Percentiles rank a stretch among this genome's conserved stretches.
These are phyloP conservation scores for Grantiella picta DNA, from an alignment of 2,113 vertebrate species.

Conservation along the genomic window DNA sequence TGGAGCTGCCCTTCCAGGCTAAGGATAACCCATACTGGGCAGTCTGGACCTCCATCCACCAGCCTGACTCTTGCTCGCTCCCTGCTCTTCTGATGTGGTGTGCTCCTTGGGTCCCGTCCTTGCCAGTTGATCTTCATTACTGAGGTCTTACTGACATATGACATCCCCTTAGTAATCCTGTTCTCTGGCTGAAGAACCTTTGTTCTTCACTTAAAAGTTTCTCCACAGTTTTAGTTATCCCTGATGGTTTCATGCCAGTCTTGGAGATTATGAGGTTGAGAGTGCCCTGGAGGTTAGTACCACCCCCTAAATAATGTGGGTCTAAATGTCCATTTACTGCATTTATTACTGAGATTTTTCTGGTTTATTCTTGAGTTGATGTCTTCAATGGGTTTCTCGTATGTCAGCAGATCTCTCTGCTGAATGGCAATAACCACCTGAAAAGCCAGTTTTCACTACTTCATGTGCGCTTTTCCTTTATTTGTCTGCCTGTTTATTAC, in stretches of 20 bases:
- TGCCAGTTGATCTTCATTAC: neutral
- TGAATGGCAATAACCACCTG: neutral
- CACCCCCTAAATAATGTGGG: neutral
- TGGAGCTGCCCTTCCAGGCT: neutral
- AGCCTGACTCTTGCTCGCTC: fast-evolving
- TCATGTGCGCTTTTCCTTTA: neutral
- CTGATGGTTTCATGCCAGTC: neutral
- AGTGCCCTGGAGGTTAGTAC: neutral
- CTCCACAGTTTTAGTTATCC: neutral
- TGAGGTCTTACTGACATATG: neutral
- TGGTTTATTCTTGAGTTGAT: neutral
- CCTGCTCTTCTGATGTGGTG: neutral
- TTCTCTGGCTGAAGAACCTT: neutral
- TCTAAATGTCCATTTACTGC: neutral
- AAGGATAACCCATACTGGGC: neutral
- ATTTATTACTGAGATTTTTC: neutral
- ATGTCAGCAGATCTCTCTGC: neutral
- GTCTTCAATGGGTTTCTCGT: neutral
- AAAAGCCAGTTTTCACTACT: neutral
- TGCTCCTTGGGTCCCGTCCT: neutral
- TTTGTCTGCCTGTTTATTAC: neutral
- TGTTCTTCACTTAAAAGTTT: neutral
- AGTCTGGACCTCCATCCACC: neutral
- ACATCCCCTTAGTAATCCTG: neutral
- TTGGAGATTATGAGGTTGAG: neutral